These are phyloP conservation scores for Homarus gammarus DNA, from an alignment of 2,888 invertebrate genomes.

Conservation along the genomic window DNA sequence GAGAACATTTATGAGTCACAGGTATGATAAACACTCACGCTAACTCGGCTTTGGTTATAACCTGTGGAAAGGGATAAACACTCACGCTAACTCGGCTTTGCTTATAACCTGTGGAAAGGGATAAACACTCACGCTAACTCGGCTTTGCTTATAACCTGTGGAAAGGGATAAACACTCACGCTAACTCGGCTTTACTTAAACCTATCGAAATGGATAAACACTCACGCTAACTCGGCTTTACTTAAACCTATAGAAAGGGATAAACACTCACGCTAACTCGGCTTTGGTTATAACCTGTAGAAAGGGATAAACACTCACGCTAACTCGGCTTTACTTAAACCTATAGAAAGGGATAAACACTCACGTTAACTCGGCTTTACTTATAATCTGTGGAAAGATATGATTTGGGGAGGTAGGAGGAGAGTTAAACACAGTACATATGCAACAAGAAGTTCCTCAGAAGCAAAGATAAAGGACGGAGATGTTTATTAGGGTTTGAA, in stretches of 20 bases:
- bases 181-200: not conserved
- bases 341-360: too few species aligned
- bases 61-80: not conserved
- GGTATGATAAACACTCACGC: conserved; percentile 48
- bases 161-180: too few species aligned
- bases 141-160: not conserved
- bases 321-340: too few species aligned
- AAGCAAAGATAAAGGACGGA: too few species aligned
- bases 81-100: too few species aligned
- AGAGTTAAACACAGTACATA: not conserved
- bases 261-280: conserved; percentile 27
- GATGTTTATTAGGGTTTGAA: too few species aligned
- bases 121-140: too few species aligned
- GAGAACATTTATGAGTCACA: conserved; percentile 34
- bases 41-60: not conserved
- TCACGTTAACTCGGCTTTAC: too few species aligned
- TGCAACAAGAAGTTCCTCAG: too few species aligned
- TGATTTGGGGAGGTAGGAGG: conserved; percentile 4
- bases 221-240: too few species aligned
- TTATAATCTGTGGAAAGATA: not conserved
- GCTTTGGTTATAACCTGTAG: not conserved
- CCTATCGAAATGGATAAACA: not conserved
- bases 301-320: too few species aligned
- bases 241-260: not conserved
- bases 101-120: not conserved